Conservation (phyloP, 2,797 vertebrate species). For the Spondyliosoma cantharus region DNA sequence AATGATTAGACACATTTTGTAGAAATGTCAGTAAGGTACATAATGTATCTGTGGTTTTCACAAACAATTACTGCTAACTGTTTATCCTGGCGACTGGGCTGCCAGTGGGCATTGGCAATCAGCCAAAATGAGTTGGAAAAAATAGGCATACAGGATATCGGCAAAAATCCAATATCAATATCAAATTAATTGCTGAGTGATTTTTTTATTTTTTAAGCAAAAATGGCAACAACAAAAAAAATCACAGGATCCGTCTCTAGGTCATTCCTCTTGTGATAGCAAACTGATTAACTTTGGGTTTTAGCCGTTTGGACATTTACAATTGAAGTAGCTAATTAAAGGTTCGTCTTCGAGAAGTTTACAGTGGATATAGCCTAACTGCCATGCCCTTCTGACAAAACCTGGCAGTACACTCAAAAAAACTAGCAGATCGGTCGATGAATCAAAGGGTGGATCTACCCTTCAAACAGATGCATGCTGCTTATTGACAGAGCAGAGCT, state of each 20-base stretch:
- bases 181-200: too few species aligned
- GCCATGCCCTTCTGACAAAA: conserved; percentile 10
- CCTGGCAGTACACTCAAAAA: conserved; percentile 22
- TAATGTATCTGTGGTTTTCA: too few species aligned
- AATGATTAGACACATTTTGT: too few species aligned
- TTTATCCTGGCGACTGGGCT: too few species aligned
- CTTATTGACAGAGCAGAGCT: conserved; percentile 45
- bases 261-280: background rate
- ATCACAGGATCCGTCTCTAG: background rate
- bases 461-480: conserved; percentile 45
- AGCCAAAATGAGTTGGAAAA: too few species aligned
- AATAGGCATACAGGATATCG: too few species aligned
- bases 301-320: background rate
- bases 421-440: conserved; percentile 16
- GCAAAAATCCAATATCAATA: too few species aligned
- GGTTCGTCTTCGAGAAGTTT: background rate
- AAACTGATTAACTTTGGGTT: background rate
- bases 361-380: conserved; percentile 11
- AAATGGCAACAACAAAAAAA: background rate
- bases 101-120: too few species aligned
- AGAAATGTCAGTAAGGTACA: too few species aligned
- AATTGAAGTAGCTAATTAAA: conserved; percentile 5
- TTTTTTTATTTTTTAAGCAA: background rate
- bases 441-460: conserved; percentile 48
- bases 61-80: too few species aligned